Conservation (phyloP, 2,888 invertebrate genomes). For the Ditylenchus weischeri region DNA sequence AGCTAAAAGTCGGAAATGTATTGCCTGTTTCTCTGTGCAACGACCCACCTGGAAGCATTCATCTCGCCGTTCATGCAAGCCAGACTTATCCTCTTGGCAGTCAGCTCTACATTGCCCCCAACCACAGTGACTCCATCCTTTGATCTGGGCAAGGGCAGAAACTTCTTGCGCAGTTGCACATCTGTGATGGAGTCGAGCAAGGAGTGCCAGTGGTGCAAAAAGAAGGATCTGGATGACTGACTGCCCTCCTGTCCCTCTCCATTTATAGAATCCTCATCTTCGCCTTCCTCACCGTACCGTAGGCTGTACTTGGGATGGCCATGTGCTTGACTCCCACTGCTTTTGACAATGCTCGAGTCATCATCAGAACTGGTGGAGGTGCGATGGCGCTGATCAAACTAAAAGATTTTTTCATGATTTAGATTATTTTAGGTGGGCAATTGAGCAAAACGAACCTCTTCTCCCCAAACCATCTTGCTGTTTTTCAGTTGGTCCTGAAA, state of each 20-base stretch:
- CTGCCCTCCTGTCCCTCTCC: background rate
- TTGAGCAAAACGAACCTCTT: conserved; percentile 16
- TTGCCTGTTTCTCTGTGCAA: background rate
- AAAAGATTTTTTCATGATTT: background rate
- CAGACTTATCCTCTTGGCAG: conserved; percentile 44
- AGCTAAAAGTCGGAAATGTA: conserved; percentile 26
- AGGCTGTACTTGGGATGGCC: background rate
- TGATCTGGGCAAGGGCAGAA: conserved; percentile 34
- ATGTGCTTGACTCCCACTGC: background rate
- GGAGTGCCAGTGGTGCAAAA: conserved; percentile 31
- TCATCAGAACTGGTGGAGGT: conserved; percentile 11
- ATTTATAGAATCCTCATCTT: conserved; percentile 3
- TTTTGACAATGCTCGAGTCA: background rate
- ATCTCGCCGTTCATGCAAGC: conserved; percentile 57
- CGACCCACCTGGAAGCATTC: conserved; percentile 38
- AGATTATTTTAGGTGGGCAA: background rate
- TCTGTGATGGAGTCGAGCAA: conserved; percentile 34
- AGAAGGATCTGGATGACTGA: background rate
- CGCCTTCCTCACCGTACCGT: background rate
- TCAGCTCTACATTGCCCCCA: conserved; percentile 46
- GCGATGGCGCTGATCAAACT: conserved; percentile 12
- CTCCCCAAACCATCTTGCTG: conserved; percentile 40
- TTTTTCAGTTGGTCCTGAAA: conserved; percentile 48
- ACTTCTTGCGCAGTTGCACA: conserved; percentile 29
- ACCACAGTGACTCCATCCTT: conserved; percentile 34